Evolutionary conservation across 2,888 invertebrate genomes (phyloP).

Genomic region (Cantharis nigra): DNA sequence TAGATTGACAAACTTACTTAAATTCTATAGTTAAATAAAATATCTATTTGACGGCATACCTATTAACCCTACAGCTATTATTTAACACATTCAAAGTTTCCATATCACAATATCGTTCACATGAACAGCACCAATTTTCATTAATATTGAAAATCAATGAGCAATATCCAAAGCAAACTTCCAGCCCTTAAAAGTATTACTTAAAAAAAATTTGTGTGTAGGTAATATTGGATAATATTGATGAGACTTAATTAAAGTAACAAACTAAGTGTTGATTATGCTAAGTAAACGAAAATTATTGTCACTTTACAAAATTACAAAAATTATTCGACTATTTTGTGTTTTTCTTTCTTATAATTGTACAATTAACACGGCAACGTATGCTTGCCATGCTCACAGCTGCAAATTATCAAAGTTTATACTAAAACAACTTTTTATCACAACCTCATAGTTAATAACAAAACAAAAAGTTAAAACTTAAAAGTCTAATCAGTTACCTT

Average conservation of each 20-base stretch:
- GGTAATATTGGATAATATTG: neutral
- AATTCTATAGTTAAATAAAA: conserved; percentile 35
- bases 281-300: conserved; percentile 21
- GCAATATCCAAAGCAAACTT: conserved; percentile 24
- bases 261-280: conserved; percentile 1
- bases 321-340: conserved; percentile 18
- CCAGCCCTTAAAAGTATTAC: conserved; percentile 11
- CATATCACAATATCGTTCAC: conserved; percentile 43
- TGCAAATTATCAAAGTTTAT: conserved; percentile 16
- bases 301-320: conserved; percentile 28
- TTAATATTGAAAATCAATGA: conserved; percentile 28
- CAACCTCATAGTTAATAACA: conserved; percentile 21
- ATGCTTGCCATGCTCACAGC: conserved; percentile 11
- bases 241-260: neutral
- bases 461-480: conserved; percentile 12
- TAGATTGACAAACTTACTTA: conserved; percentile 43
- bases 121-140: conserved; percentile 33
- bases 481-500: conserved; percentile 5
- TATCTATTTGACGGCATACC: conserved; percentile 17
- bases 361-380: conserved; percentile 1
- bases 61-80: conserved; percentile 18
- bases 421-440: conserved; percentile 26
- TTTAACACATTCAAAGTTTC: conserved; percentile 42
- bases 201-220: neutral
- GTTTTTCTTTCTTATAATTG: neutral